phyloP scores from a whole-genome alignment of 2,888 invertebrate genomes.

The Pardosa pseudoannulata region DNA sequence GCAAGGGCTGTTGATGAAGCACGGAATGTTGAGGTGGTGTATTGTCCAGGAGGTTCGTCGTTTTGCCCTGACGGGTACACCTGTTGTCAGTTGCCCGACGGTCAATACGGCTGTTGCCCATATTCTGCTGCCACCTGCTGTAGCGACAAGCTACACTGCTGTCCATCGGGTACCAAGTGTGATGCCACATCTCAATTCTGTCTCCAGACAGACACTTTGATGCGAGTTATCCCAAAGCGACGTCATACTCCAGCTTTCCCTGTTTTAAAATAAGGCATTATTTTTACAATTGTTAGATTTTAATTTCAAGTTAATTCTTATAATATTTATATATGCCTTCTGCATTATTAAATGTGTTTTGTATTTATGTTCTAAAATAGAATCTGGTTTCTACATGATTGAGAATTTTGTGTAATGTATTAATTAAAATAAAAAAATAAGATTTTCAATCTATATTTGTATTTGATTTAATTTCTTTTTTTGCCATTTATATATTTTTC shows the following conservation, averaged over 20 bases:
- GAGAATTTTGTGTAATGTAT: too few species aligned
- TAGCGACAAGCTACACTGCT: slow-evolving; percentile 41
- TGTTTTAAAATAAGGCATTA: too few species aligned
- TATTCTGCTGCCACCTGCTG: slow-evolving; percentile 48
- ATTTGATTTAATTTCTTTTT: too few species aligned
- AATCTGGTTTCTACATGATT: too few species aligned
- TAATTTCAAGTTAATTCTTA: too few species aligned
- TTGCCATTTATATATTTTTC: too few species aligned
- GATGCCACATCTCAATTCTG: slow-evolving; percentile 40
- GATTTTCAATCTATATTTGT: too few species aligned
- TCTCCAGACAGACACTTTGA: slow-evolving; percentile 6
- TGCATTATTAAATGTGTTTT: too few species aligned
- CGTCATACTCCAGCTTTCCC: background rate
- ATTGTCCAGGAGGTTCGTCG: slow-evolving; percentile 45
- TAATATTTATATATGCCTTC: too few species aligned
- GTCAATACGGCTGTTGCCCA: slow-evolving; percentile 49
- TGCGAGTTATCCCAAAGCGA: slow-evolving; percentile 27
- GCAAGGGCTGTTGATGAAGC: slow-evolving; percentile 14
- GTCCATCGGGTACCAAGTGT: slow-evolving; percentile 38
- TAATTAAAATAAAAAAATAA: too few species aligned
- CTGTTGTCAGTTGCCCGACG: slow-evolving; percentile 30
- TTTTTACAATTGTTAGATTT: too few species aligned
- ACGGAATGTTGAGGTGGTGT: slow-evolving; percentile 25
- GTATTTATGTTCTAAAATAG: too few species aligned
- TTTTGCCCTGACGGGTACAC: slow-evolving; percentile 43